Percentiles rank a stretch among this genome's conserved stretches.
These are phyloP conservation scores for Episyrphus balteatus DNA, from an alignment of 1,140 invertebrate species.

Conservation along the genomic window DNA sequence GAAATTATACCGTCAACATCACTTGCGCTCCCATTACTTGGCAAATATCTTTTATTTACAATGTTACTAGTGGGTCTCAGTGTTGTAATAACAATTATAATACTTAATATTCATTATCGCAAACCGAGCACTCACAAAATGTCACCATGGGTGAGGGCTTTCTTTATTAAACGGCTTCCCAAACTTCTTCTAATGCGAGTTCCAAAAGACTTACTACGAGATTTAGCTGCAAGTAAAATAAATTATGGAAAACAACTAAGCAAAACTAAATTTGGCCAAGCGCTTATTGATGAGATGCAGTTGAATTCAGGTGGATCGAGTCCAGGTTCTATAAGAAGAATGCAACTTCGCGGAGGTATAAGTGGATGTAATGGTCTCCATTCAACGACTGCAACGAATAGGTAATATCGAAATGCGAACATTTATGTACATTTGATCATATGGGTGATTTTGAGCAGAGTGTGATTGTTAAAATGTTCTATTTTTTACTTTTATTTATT, in stretches of 20 bases:
- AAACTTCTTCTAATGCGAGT: slow-evolving; percentile 77
- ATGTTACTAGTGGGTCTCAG: slow-evolving; percentile 95
- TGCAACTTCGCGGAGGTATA: slow-evolving; percentile 51
- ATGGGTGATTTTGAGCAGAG: too few relatives aligned
- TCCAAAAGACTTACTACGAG: slow-evolving; percentile 65
- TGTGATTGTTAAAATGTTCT: too few relatives aligned
- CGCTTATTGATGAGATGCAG: slow-evolving; percentile 51
- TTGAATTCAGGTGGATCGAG: slow-evolving; percentile 59
- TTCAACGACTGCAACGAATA: slow-evolving; percentile 56
- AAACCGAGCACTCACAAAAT: slow-evolving; percentile 97
- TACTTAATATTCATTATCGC: slow-evolving; percentile 98
- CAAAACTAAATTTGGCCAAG: slow-evolving; percentile 56
- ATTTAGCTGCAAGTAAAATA: slow-evolving; percentile 68
- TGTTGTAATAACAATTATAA: slow-evolving; percentile 93
- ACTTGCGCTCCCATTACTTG: slow-evolving; percentile 86
- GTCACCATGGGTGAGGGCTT: slow-evolving; percentile 77
- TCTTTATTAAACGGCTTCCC: slow-evolving; percentile 79
- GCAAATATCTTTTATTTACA: slow-evolving; percentile 97
- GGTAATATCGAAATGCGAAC: too few relatives aligned
- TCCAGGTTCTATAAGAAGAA: slow-evolving; percentile 56
- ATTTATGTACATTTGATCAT: too few relatives aligned
- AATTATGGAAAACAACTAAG: slow-evolving; percentile 44
- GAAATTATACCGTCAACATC: slow-evolving; percentile 99
- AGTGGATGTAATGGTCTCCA: slow-evolving; percentile 69
- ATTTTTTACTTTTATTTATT: too few relatives aligned